Evolutionary conservation across 2,888 invertebrate genomes (phyloP).

Genomic region (Crioceris asparagi): DNA sequence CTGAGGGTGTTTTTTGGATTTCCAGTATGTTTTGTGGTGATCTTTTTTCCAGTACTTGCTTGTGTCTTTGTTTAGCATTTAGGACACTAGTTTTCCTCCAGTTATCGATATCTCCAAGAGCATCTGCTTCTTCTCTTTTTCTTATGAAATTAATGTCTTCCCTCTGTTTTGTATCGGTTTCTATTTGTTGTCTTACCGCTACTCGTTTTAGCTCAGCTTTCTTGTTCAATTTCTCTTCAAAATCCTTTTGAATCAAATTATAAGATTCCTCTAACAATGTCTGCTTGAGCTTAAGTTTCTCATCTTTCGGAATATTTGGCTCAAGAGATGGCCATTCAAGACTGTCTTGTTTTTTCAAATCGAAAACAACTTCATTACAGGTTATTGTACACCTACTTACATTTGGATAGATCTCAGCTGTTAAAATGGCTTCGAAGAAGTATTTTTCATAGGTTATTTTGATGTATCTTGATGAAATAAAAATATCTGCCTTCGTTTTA

Average conservation of each 20-base stretch:
- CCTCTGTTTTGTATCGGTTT: conserved; percentile 46
- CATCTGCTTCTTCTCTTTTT: conserved; percentile 49
- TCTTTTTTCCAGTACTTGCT: conserved; percentile 12
- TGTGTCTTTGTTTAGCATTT: conserved; percentile 15
- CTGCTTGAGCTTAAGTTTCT: conserved; percentile 46
- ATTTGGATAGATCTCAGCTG: conserved; percentile 47
- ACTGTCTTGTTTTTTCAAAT: conserved; percentile 50
- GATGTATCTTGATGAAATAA: conserved; percentile 57
- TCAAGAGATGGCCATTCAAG: conserved; percentile 49
- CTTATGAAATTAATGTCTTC: conserved; percentile 52
- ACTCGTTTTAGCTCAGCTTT: conserved; percentile 47
- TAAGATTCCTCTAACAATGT: conserved; percentile 47
- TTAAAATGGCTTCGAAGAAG: conserved; percentile 64
- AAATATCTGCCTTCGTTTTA: conserved; percentile 55
- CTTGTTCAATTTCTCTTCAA: conserved; percentile 43
- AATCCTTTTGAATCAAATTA: conserved; percentile 43
- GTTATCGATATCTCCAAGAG: conserved; percentile 44
- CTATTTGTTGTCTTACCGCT: conserved; percentile 49
- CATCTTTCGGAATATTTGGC: conserved; percentile 44
- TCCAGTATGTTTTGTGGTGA: conserved; percentile 3
- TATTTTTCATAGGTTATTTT: conserved; percentile 64
- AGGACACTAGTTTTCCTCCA: conserved; percentile 3
- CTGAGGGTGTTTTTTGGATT: conserved; percentile 29
- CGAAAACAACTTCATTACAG: conserved; percentile 51
- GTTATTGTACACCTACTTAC: conserved; percentile 52